Base-by-base conservation (phyloP, 2,888 invertebrate genomes). In the Epinotia nisella region DNA sequence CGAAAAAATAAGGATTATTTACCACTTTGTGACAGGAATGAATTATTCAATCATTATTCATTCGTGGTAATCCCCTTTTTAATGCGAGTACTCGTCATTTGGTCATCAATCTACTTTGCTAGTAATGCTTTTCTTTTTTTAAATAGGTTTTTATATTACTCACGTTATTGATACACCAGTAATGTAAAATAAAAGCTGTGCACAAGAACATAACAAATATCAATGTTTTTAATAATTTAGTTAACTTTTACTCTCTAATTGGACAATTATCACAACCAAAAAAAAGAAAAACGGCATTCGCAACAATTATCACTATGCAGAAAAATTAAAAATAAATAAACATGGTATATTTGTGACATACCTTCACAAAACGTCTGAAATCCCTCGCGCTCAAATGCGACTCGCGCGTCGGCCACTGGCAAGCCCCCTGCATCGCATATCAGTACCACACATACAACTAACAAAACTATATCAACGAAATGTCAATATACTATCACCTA, bases 331-430 rank as follows among this genome's bases (percentile, higher is more conserved):
- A 60, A 2, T 4, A 60, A 39, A 19, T 4, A 19, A 39, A 19
- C 3, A 19, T 24, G 10, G 5, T 29, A n/a, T 41, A 49, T 5
- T 49, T 49, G 9, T 15, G 7, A 68, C 68, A 9, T 68, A 68
- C 68, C 70, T 70, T 64, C 29, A 45, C 10, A 7, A 70, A 35
- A 64, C 62, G 61, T 70, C 56, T 49, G 66, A 21, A 67, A 61
- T 35, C 61, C n/a, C n/a, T n/a, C 29, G 11, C 60, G 71, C n/a
- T 49, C n/a, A 5, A 21, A 29, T 5, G 0, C 45, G 58, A 72
- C 71, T 72, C 71, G 55, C 61, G 75, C 75, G 65, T 61, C 58
- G 35, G 49, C 70, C 49, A n/a, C 19, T 45, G 65, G 21, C 76
- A 56, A 74, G 75, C 75, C 74, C 75, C 69, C 74, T 60, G 61